Base-by-base conservation (phyloP, 2,113 vertebrate genomes). In the Prionailurus bengalensis region DNA sequence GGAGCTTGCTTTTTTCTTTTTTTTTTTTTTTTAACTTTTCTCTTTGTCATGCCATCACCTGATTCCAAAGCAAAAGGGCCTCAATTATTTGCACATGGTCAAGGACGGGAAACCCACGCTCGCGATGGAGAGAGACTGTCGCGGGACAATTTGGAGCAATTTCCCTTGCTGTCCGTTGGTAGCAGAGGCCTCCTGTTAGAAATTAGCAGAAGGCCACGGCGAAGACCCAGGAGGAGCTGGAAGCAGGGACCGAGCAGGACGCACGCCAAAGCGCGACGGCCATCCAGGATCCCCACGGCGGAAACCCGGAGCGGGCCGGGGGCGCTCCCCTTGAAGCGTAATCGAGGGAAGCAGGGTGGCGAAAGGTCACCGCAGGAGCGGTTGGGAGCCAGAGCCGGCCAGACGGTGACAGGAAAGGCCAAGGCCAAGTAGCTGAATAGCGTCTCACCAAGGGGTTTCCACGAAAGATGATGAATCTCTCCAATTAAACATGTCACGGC, bases 51-150 rank as follows among this genome's bases (percentile, higher is more conserved):
- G 23, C 61, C 15, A 2, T 91, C 89, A 55, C 76, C 82, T 80
- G 39, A 4, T 65, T 95, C 86, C 96, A 65, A 93, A 74, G 81
- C 65, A 68, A 65, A 93, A 29, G n/a, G 11, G 71, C 51, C 58
- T 95, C 65, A 53, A 86, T 96, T 53, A 86, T 66, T 93, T 86
- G 83, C 92, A 96, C 65, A 55, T 55, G 89, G 25, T 73, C 68
- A 1, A 25, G 74, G 68, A 93, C 3, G 0, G 84, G 93, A 68
- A 79, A 39, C 33, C 3, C 42, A 1, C 1, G n/a, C 55, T n/a
- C 1, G 27, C 45, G 9, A 2, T 0, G 21, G 53, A 92, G 84
- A 63, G 3, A 17, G 42, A 13, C 10, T 3, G 4, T 6, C 3
- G 19, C 48, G 21, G 76, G 71, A 68, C 39, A 16, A 42, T 84